These are phyloP conservation scores for Drosophila jambulina DNA, from an alignment of 1,140 invertebrate species.

Conservation along the genomic window DNA sequence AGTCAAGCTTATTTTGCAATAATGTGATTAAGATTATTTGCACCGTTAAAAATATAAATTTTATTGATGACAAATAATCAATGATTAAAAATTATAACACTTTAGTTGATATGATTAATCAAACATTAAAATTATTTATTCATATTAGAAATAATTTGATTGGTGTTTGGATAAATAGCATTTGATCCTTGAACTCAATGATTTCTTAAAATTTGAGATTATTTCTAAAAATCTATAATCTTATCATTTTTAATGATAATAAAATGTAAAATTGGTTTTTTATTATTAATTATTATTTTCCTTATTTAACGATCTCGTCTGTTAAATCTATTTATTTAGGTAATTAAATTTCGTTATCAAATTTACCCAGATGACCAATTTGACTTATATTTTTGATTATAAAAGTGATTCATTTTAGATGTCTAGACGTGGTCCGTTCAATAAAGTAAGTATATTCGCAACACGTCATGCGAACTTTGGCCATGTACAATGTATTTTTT, in stretches of 20 bases:
- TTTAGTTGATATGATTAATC: constrained; percentile 1
- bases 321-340: background rate
- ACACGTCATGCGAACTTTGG: constrained; percentile 15
- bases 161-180: background rate
- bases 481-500: background rate
- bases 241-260: too few relatives aligned
- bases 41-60: background rate
- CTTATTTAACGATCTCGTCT: background rate
- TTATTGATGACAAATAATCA: constrained; percentile 1
- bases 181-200: background rate
- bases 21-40: background rate
- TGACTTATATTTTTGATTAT: background rate
- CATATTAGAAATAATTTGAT: background rate
- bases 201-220: too few relatives aligned
- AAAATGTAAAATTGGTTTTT: too few relatives aligned
- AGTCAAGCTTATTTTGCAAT: background rate
- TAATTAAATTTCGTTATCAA: background rate
- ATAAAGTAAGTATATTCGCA: background rate
- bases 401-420: constrained; percentile 10
- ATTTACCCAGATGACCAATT: background rate
- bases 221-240: too few relatives aligned
- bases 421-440: constrained; percentile 3
- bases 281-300: too few relatives aligned
- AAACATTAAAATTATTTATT: background rate
- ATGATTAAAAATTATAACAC: background rate